Conservation (phyloP, 64 coral and sea anemone genomes). For the Hydrozoanthus tunicans region DNA sequence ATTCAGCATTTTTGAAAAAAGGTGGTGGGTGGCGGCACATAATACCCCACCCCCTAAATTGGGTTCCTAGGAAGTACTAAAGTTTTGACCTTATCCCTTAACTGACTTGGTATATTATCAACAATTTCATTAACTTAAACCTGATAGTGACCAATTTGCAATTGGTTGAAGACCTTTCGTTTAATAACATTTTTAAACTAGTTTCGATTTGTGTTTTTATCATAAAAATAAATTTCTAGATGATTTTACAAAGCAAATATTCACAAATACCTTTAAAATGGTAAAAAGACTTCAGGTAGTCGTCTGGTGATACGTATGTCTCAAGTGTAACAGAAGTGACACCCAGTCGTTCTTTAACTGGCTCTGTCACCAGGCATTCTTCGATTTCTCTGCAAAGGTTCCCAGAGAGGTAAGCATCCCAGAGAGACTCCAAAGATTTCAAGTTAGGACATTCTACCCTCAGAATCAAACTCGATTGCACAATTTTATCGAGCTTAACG, state of each 20-base stretch:
- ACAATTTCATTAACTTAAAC: no score
- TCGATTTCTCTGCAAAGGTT: background rate
- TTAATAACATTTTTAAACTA: no score
- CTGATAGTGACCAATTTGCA: no score
- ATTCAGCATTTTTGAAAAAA: no score
- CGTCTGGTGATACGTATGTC: slow-evolving; percentile 3
- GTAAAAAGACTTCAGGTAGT: background rate
- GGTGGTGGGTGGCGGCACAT: no score
- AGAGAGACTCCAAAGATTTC: background rate
- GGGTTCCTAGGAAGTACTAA: no score
- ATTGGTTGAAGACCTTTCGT: no score
- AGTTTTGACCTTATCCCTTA: no score
- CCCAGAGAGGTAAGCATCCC: background rate
- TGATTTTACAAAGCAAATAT: background rate
- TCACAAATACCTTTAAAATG: background rate
- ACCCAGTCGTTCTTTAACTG: background rate
- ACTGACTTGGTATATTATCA: no score
- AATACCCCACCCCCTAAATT: no score
- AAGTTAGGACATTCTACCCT: background rate
- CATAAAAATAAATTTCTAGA: background rate
- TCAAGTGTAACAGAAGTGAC: background rate
- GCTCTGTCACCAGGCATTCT: background rate
- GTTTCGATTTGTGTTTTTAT: no score
- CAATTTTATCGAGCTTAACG: background rate
- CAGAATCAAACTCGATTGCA: background rate